Evolutionary conservation across 2,113 vertebrate species (phyloP), one percentile per base, ranked within the genome.

Genomic region (Eptesicus fuscus): DNA sequence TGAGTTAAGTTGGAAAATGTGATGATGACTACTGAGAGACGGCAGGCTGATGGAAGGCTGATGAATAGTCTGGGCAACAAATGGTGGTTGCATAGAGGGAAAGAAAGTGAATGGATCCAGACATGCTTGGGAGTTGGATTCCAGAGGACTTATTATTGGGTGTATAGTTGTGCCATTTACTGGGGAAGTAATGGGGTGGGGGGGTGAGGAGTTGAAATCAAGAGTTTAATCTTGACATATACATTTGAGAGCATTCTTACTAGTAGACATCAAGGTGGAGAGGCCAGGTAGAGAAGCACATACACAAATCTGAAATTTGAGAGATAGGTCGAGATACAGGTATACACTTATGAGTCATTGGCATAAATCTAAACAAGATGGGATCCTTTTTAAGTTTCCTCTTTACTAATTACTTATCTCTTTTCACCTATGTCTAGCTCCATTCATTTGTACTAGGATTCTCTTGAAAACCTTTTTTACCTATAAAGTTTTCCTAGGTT

Each of bases 141-240:
- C 49, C 76, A 83, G 32, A 84, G n/a, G 30, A 59, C 4, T 82
- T 18, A 9, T 4, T n/a, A 56, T n/a, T 63, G 35, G 16, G 30
- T 90, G 11, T 9, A 4, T 32, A 17, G 12, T 65, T 17, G 13
- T 51, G 20, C n/a, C 22, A 1, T 83, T 95, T 82, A 22, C 37
- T 17, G 14, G 40, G 49, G 28, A 49, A 25, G 37, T 22, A 40
- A 23, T 8, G 69, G 69, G 2, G 23, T 51, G 7, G 22, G 4
- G 37, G n/a, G 16, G 1, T 11, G 1, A 6, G 12, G 20, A 1
- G 12, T 17, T 6, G 0, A 25, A 5, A n/a, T 32, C 4, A 42
- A 53, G 40, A 51, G 13, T 76, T 44, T n/a, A 90, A 42, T n/a
- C 73, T 49, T 59, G 28, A 9, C 9, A 9, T 18, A 35, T 4